Conservation (phyloP, 2,797 vertebrate genomes). For the Caiman crocodilus region DNA sequence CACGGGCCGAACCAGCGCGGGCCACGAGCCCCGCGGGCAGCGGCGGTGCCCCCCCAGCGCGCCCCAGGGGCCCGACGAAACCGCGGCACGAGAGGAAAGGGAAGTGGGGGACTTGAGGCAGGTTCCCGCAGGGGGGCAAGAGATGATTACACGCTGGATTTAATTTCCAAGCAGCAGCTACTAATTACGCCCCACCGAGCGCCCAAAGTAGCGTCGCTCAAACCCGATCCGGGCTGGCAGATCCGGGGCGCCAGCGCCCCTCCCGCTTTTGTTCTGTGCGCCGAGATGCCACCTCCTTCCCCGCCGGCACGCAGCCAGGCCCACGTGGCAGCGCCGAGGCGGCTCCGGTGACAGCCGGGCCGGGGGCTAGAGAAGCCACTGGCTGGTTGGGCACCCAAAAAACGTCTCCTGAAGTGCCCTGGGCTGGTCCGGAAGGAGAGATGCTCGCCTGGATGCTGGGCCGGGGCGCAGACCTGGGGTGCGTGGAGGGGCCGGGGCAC, state of each 20-base stretch:
- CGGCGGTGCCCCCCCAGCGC: too few species aligned
- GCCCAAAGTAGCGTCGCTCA: conserved; percentile 3
- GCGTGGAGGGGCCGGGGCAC: too few species aligned
- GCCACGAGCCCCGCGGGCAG: too few species aligned
- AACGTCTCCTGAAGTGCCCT: too few species aligned
- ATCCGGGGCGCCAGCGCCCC: neutral
- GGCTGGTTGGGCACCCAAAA: too few species aligned
- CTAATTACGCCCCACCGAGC: conserved; percentile 30
- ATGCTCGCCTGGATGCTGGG: too few species aligned
- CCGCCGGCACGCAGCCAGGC: neutral
- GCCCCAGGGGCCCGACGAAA: neutral
- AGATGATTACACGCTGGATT: neutral
- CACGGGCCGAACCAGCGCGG: too few species aligned
- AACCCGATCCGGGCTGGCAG: neutral
- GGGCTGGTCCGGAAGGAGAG: too few species aligned
- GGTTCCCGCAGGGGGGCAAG: neutral
- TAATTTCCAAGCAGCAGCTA: conserved; percentile 16
- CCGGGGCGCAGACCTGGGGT: too few species aligned
- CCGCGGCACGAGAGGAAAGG: too few species aligned
- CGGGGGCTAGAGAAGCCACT: neutral
- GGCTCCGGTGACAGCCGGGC: too few species aligned
- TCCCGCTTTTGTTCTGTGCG: neutral
- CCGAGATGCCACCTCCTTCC: neutral
- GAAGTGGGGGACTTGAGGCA: too few species aligned
- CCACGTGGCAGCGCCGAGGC: neutral